phyloP scores from a whole-genome alignment of 2,113 vertebrate genomes.

The Malurus alboscapulatus region DNA sequence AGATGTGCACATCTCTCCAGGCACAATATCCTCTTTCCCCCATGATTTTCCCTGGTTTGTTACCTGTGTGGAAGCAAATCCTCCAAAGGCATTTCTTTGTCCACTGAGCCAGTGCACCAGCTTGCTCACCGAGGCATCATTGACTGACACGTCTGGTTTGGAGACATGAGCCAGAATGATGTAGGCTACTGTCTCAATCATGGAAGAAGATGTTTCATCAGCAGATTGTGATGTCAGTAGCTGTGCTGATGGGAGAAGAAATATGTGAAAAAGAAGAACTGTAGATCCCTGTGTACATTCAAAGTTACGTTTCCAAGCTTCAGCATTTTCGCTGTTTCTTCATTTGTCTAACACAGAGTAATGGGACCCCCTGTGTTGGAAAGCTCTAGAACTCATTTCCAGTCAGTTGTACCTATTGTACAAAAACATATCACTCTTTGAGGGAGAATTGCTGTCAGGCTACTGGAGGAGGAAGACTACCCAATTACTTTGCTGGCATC shows the following conservation, averaged over 20 bases:
- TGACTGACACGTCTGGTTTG: not conserved
- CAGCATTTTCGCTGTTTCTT: not conserved
- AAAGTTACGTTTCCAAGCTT: not conserved
- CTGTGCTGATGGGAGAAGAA: not conserved
- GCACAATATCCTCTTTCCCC: not conserved
- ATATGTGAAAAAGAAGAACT: not conserved
- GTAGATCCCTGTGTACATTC: not conserved
- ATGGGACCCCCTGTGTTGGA: not conserved
- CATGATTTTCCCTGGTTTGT: not conserved
- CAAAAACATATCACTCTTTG: not conserved
- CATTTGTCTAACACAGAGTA: not conserved
- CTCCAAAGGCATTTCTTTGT: constrained; percentile 8
- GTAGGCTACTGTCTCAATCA: constrained; percentile 53
- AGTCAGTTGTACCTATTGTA: not conserved
- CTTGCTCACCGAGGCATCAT: not conserved
- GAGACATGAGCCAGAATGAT: constrained; percentile 44
- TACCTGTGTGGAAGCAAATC: constrained; percentile 67
- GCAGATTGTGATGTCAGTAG: not conserved
- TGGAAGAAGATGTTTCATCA: not conserved
- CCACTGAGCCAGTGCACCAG: constrained; percentile 21
- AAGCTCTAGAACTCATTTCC: not conserved
- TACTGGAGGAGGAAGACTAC: not conserved
- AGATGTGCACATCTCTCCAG: not conserved
- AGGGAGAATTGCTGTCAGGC: not conserved
- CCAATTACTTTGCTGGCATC: not conserved